Base-by-base conservation (phyloP, 2,797 vertebrate genomes). In the Hydrocynus forskahlii region DNA sequence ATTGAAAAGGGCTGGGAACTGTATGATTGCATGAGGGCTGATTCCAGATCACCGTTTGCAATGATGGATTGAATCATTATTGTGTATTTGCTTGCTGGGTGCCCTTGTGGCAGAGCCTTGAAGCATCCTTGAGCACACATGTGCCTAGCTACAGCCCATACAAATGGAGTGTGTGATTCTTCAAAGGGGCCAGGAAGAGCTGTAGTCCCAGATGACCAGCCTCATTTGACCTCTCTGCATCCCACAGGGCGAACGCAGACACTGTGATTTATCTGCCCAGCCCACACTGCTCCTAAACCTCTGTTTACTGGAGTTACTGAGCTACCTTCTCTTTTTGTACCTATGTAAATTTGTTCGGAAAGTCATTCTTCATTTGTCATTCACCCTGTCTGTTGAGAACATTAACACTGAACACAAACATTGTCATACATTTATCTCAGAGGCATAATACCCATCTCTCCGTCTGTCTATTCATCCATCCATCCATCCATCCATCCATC, bases 31-130 rank as follows among this genome's bases (percentile, higher is more conserved):
- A 25, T 55, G 75, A 84, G 82, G 84, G 75, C 88, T 82, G 83
- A 87, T 84, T 83, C 81, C 78, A 82, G 68, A 86, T 85, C 87
- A 86, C 81, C 66, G 79, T 85, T 87, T 84, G 48, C 38, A 79
- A 85, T 88, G 89, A 89, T 88, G 82, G 88, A 90, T 89, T 76
- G 86, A 76, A 87, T 87, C 75, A 85, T 88, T 89, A 89, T 84
- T 87, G 87, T 88, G 88, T 89, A 86, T 85, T 81, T 79, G 71
- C 29, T 7, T 79, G 57, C 50, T 72, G 40, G 74, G 66, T 87
- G 86, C 76, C 84, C 84, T 86, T 81, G 78, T 45, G 29, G 78
- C 78, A 69, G 74, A 88, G 80, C 80, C 84, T 80, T 72, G 80
- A 63, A 72, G 82, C 85, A 76, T 83, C 85, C 83, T 87, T 87